These are phyloP conservation scores for Dallia pectoralis DNA, from an alignment of 2,797 vertebrate species.

Conservation along the genomic window DNA sequence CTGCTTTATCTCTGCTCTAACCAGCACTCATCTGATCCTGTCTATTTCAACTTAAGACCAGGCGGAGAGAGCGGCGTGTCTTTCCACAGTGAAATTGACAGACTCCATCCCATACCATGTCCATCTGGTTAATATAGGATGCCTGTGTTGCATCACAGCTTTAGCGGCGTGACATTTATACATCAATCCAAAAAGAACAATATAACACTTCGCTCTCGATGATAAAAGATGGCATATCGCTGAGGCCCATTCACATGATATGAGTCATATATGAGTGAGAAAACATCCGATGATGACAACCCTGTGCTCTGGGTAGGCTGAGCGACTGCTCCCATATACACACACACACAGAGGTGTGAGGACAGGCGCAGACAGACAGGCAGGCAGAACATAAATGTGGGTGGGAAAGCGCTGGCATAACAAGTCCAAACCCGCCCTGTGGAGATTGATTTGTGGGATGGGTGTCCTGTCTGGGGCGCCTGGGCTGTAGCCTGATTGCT, in stretches of 20 bases:
- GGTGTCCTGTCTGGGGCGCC: constrained; percentile 50
- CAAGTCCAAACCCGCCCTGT: constrained; percentile 56
- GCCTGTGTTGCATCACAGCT: constrained; percentile 7
- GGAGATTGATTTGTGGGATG: constrained; percentile 50
- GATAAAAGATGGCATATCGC: constrained; percentile 1
- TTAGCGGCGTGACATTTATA: constrained; percentile 27
- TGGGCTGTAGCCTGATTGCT: constrained; percentile 71
- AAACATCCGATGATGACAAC: constrained; percentile 38
- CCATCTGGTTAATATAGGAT: constrained; percentile 1
- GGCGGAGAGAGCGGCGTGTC: constrained; percentile 25
- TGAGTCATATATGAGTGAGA: constrained; percentile 30
- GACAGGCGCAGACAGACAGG: constrained; percentile 69
- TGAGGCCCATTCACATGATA: constrained; percentile 44
- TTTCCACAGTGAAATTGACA: constrained; percentile 30
- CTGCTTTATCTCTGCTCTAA: constrained; percentile 48
- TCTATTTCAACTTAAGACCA: constrained; percentile 62
- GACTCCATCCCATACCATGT: constrained; percentile 17
- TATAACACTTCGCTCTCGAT: constrained; percentile 7
- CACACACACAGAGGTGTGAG: constrained; percentile 56
- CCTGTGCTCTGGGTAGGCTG: constrained; percentile 37
- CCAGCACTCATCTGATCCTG: constrained; percentile 66
- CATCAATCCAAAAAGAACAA: constrained; percentile 37
- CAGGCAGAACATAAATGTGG: constrained; percentile 12
- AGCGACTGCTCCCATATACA: constrained; percentile 42
- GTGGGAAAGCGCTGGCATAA: constrained; percentile 52